Percentiles rank a stretch among this genome's conserved stretches.
phyloP scores from a whole-genome alignment of 2,113 vertebrate genomes.

The Oreotragus oreotragus region DNA sequence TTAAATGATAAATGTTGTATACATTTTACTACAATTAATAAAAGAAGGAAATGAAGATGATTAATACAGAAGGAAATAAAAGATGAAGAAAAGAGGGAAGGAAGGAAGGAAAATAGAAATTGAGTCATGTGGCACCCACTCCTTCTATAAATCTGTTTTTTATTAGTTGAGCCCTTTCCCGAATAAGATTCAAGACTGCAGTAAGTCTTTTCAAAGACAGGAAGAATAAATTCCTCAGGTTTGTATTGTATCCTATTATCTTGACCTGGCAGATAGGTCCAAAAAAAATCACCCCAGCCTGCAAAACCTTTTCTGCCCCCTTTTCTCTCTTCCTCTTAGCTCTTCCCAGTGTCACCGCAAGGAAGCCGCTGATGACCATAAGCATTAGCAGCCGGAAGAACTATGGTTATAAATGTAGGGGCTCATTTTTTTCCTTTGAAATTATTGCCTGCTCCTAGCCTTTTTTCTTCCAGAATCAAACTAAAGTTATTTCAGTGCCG shows the following conservation, averaged over 20 bases:
- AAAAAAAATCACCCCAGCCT: background rate
- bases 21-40: background rate
- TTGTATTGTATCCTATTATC: slow-evolving; percentile 24
- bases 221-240: slow-evolving; percentile 5
- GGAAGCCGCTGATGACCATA: background rate
- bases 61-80: background rate
- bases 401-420: background rate
- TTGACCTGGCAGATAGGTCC: slow-evolving; percentile 16
- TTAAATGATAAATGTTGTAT: background rate
- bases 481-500: background rate
- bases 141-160: slow-evolving; percentile 14
- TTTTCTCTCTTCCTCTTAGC: background rate
- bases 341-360: background rate
- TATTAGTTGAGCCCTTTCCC: background rate
- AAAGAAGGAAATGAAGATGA: background rate
- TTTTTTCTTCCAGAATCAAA: background rate
- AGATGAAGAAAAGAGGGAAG: background rate
- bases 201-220: slow-evolving; percentile 29
- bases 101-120: background rate
- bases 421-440: background rate
- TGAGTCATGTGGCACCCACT: background rate
- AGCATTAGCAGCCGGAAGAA: background rate
- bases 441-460: background rate
- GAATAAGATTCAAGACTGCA: background rate
- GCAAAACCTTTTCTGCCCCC: background rate